These are phyloP conservation scores for Apotomis turbidana DNA, from an alignment of 2,888 invertebrate genomes.

Conservation along the genomic window DNA sequence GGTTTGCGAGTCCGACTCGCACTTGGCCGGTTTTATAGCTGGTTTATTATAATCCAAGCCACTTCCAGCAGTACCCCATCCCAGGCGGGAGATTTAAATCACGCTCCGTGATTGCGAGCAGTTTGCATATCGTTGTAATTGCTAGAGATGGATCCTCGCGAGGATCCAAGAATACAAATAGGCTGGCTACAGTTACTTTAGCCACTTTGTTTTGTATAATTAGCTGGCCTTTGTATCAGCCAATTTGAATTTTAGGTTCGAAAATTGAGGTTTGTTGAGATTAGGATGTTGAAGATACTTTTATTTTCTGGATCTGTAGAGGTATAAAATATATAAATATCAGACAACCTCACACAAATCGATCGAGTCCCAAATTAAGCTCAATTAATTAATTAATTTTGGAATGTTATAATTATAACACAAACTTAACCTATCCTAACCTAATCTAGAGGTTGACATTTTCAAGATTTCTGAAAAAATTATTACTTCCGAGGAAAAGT, in stretches of 20 bases:
- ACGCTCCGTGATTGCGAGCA: conserved; percentile 59
- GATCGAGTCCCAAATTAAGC: too few species aligned
- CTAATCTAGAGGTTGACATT: too few species aligned
- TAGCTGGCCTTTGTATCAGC: conserved; percentile 11
- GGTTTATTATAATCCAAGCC: neutral
- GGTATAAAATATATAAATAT: neutral
- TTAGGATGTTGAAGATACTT: neutral
- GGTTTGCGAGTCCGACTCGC: too few species aligned
- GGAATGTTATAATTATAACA: too few species aligned
- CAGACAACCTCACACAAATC: too few species aligned
- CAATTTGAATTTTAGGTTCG: neutral
- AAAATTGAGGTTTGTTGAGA: neutral
- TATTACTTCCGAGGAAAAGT: too few species aligned
- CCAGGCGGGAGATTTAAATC: conserved; percentile 56
- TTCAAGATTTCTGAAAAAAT: too few species aligned
- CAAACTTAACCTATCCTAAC: too few species aligned
- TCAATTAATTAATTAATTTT: too few species aligned
- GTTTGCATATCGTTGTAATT: conserved; percentile 65
- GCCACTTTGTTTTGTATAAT: conserved; percentile 25
- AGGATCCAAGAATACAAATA: conserved; percentile 42
- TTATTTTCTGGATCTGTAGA: neutral
- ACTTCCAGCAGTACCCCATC: conserved; percentile 32
- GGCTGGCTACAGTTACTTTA: conserved; percentile 42
- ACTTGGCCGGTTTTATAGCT: too few species aligned
- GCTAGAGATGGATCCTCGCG: conserved; percentile 53